Evolutionary conservation across 2,113 vertebrate species (phyloP).

Genomic region (Zingel zingel): DNA sequence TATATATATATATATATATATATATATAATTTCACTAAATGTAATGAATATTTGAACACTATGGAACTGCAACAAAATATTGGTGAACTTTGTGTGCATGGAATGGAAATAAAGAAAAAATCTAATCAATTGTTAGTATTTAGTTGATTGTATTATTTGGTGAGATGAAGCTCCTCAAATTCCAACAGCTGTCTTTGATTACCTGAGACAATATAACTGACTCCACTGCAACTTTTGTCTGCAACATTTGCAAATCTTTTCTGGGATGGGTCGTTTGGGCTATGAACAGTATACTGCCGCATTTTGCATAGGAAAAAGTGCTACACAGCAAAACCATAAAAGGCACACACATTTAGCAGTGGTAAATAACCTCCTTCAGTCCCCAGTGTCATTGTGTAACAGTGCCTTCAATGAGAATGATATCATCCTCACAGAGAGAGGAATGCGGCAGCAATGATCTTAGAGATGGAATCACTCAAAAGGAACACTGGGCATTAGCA

Average conservation of each 20-base stretch:
- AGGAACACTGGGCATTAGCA: constrained; percentile 75
- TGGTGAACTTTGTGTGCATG: no score
- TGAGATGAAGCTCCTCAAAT: neutral
- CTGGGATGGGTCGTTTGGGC: neutral
- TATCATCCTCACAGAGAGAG: constrained; percentile 49
- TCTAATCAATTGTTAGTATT: neutral
- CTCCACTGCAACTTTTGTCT: neutral
- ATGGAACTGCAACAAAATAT: no score
- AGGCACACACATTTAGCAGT: constrained; percentile 34
- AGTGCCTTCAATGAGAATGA: constrained; percentile 39
- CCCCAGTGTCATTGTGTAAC: constrained; percentile 2
- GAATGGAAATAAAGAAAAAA: no score
- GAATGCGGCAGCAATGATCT: constrained; percentile 54
- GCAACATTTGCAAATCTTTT: neutral
- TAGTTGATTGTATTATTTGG: neutral
- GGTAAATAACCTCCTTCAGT: constrained; percentile 51
- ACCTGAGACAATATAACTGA: neutral
- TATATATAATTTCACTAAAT: no score
- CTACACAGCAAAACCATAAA: constrained; percentile 20
- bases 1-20: no score
- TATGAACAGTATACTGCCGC: neutral
- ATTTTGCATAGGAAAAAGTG: constrained; percentile 6
- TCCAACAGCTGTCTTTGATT: neutral
- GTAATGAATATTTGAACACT: no score
- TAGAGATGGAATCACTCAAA: constrained; percentile 81